These are phyloP conservation scores for Forbesichthys agassizii DNA, from an alignment of 2,113 vertebrate species.

Conservation along the genomic window DNA sequence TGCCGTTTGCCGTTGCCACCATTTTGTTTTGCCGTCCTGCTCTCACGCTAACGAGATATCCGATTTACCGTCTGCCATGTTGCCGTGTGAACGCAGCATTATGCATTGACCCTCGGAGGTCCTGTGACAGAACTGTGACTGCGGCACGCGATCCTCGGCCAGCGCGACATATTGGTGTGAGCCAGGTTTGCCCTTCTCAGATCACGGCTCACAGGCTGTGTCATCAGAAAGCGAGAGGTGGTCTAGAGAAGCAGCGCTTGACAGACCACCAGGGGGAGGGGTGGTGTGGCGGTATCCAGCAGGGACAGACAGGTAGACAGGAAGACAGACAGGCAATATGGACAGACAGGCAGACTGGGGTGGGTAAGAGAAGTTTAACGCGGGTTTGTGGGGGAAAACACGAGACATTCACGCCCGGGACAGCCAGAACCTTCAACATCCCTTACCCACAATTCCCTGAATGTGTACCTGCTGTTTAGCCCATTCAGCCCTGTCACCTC, in stretches of 20 bases:
- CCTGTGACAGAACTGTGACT: conserved; percentile 29
- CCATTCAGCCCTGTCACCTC: not conserved
- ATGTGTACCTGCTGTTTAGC: not conserved
- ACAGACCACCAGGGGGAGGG: conserved; percentile 12
- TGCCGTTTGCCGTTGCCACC: too few species aligned
- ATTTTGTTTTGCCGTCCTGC: too few species aligned
- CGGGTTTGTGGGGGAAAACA: conserved; percentile 28
- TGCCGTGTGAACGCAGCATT: too few species aligned
- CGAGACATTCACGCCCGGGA: conserved; percentile 11
- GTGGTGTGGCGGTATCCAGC: not conserved
- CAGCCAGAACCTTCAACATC: not conserved
- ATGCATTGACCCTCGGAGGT: too few species aligned
- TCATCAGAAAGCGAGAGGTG: not conserved
- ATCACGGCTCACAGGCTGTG: not conserved
- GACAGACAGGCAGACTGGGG: conserved; percentile 24
- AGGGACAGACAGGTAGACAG: conserved; percentile 24
- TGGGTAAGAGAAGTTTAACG: conserved; percentile 10
- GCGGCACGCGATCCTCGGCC: conserved; percentile 35
- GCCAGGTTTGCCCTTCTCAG: conserved; percentile 68
- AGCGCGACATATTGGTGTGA: conserved; percentile 68
- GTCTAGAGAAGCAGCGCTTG: not conserved
- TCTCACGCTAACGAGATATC: too few species aligned
- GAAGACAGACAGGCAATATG: conserved; percentile 27
- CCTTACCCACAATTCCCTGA: conserved; percentile 6
- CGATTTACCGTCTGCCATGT: too few species aligned